Conservation (phyloP, 2,888 invertebrate genomes). For the Epinotia ramella region DNA sequence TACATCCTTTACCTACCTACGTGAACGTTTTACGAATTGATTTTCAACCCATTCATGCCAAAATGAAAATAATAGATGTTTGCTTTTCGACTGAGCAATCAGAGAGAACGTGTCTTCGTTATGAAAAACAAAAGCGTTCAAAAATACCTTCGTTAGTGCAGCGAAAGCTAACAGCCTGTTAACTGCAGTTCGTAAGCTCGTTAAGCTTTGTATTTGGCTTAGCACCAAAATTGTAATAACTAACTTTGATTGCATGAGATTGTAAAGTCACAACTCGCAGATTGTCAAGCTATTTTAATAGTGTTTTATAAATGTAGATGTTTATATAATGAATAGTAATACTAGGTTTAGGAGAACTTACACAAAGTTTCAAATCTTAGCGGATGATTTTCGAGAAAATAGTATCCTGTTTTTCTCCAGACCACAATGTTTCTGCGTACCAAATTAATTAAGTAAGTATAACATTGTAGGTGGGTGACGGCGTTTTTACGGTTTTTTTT, state of each 20-base stretch:
- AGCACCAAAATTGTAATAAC: conserved; percentile 19
- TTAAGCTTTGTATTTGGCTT: conserved; percentile 41
- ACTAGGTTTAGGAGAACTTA: not conserved
- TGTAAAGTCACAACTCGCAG: not conserved
- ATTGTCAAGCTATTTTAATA: not conserved
- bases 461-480: too few relatives aligned
- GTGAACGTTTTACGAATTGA: too few relatives aligned
- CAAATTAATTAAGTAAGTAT: not conserved
- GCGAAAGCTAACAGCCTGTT: conserved; percentile 34
- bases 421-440: not conserved
- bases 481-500: too few relatives aligned
- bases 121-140: conserved; percentile 25
- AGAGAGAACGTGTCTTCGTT: conserved; percentile 16
- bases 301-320: not conserved
- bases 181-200: conserved; percentile 40
- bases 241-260: conserved; percentile 28
- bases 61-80: not conserved
- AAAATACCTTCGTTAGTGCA: conserved; percentile 39
- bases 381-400: too few relatives aligned
- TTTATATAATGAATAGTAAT: not conserved
- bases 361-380: not conserved
- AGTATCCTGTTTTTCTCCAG: not conserved
- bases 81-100: not conserved
- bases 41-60: not conserved
- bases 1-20: too few relatives aligned